Conservation (phyloP, 2,797 vertebrate genomes). For the Vireo griseus region DNA sequence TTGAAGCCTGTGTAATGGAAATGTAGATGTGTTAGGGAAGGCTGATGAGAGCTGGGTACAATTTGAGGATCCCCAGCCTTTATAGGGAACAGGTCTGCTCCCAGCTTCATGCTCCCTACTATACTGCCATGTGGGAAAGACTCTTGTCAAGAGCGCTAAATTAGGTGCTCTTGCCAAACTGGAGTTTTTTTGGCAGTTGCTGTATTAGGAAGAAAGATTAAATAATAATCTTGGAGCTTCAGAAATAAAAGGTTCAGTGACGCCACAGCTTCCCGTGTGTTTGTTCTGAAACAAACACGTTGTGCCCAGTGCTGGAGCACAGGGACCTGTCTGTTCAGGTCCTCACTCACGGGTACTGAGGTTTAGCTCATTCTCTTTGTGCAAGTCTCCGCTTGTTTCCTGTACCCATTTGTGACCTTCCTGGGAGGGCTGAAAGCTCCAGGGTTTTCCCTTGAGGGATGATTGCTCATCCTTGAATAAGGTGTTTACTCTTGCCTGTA, state of each 20-base stretch:
- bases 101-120: background rate
- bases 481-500: constrained; percentile 61
- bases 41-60: background rate
- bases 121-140: background rate
- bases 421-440: constrained; percentile 52
- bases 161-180: background rate
- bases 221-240: background rate
- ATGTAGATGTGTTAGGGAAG: background rate
- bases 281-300: constrained; percentile 6
- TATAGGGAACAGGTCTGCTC: background rate
- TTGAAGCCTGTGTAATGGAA: background rate
- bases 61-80: background rate
- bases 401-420: constrained; percentile 48
- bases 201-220: background rate
- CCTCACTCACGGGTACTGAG: background rate
- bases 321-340: constrained; percentile 12
- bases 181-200: background rate
- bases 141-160: background rate
- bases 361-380: constrained; percentile 42
- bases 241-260: background rate
- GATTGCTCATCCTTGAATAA: constrained; percentile 61
- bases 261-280: background rate
- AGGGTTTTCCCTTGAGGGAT: constrained; percentile 37
- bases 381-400: constrained; percentile 57
- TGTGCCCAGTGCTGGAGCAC: background rate